Evolutionary conservation across 2,797 vertebrate genomes (phyloP), one percentile per base, ranked within the genome.

Genomic region (Alca torda): DNA sequence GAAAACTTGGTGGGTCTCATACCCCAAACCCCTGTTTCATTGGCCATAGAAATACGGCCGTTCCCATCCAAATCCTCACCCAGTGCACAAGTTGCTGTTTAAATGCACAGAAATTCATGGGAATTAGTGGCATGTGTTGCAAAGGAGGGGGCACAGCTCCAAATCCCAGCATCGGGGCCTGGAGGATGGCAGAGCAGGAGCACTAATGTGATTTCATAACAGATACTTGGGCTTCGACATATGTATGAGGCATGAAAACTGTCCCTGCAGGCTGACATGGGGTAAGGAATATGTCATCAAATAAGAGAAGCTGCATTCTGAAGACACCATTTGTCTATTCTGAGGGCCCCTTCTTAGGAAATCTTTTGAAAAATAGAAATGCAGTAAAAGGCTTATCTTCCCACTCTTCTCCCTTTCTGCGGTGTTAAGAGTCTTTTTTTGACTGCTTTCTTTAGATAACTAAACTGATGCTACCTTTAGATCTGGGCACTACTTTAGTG

Each of bases 41-140:
- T 59, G 11, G 5, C n/a, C 50, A 12, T 21, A 65, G 33, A 46
- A 59, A 79, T 12, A 14, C 3, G 6, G 3, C 43, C 0, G 0
- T 46, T 87, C 9, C n/a, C 4, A 1, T 26, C 33, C 30, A 24
- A 1, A 11, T 54, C n/a, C 18, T 84, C 61, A 53, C 16, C 28
- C 39, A 68, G 6, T 35, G 35, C 11, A 39, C 26, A 65, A 77
- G 5, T 5, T 30, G 41, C 10, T 30, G 10, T 30, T 81, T 45
- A 73, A 88, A 51, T 18, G 15, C 59, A 53, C 0, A 20, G 4
- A 67, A 87, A 21, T n/a, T 37, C 1, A 0, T 48, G 51, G 30
- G 23, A 63, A 50, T 84, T 20, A 9, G 3, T 57, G 46, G 33
- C 2, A 1, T 41, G 6, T 10, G 2, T 83, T 57, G 26, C n/a